Base-by-base conservation (phyloP, 2,888 invertebrate genomes). In the Lutraria lutraria region DNA sequence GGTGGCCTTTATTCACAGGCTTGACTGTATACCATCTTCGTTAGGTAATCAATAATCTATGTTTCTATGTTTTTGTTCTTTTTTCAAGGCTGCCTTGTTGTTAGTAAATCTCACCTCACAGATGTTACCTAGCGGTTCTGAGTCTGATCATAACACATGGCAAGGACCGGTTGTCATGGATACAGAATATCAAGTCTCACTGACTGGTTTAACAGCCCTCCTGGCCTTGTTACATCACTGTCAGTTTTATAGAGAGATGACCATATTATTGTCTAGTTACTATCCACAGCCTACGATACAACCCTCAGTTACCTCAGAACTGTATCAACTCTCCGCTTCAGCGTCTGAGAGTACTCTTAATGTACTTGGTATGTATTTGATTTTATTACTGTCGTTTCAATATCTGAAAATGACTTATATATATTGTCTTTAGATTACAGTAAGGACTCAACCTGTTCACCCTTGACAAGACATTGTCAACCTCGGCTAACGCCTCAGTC, bases 71-170 rank as follows among this genome's bases (percentile, higher is more conserved):
- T 4, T 8, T 43, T 52, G 16, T 81, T 81, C 29, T 13, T 25
- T 19, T 60, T 85, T 92, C 12, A 91, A 96, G 96, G 96, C 96
- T 82, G 96, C 95, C 10, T 91, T 95, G 63, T 89, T 96, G 56
- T 90, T 96, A 87, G 95, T 96, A 4, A 96, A 96, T 91, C 91
- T 96, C 88, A 96, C 96, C 0, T 95, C 95, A 16, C 94, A 95
- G 89, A 93, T 94, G 21, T 93, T 96, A 93, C 95, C 96, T 3
- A 95, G 93, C 91, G 94, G 94, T 15, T 89, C 93, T 8, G 95
- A 95, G 76, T 85, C 92, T 15, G 94, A 93, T 52, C 92, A 92
- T n/a, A 93, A 92, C 86, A 90, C 91, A 3, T 95, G 96, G 95
- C 95, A 95, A 81, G 96, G 96, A 3, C 96, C 96, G 0, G 93